These are phyloP conservation scores for Colossoma macropomum DNA, from an alignment of 2,113 vertebrate species.

Conservation along the genomic window DNA sequence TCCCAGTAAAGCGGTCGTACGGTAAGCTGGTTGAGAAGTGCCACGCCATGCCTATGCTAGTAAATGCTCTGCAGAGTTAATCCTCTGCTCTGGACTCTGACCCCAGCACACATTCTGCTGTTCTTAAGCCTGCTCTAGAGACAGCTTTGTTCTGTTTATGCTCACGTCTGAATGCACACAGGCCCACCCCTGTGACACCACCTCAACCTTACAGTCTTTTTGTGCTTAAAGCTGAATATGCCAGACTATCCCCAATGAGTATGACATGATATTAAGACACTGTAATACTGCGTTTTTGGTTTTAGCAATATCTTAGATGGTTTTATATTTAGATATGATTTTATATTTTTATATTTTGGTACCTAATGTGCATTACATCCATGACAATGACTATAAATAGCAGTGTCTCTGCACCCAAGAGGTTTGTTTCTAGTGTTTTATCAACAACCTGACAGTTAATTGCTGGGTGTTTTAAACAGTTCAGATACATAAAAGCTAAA, in stretches of 20 bases:
- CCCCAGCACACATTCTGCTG: not conserved
- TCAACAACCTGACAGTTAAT: no score
- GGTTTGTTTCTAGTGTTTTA: no score
- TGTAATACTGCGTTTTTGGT: no score
- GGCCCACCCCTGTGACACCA: not conserved
- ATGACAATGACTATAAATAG: no score
- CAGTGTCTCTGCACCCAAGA: no score
- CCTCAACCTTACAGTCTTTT: not conserved
- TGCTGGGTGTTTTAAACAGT: no score
- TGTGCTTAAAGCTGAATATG: no score
- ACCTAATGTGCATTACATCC: no score
- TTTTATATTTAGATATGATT: no score
- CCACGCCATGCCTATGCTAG: not conserved
- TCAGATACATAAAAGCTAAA: no score
- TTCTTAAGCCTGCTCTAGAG: not conserved
- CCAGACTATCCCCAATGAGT: not conserved
- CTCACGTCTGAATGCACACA: not conserved
- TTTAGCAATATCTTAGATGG: no score
- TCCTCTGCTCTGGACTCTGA: constrained; percentile 14
- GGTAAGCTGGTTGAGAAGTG: not conserved
- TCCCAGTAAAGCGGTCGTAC: constrained; percentile 11
- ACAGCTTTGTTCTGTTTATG: not conserved
- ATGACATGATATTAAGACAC: not conserved
- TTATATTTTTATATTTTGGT: no score
- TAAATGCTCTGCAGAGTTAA: not conserved